Evolutionary conservation across 2,113 vertebrate genomes (phyloP).

Genomic region (Lepisosteus osseus): DNA sequence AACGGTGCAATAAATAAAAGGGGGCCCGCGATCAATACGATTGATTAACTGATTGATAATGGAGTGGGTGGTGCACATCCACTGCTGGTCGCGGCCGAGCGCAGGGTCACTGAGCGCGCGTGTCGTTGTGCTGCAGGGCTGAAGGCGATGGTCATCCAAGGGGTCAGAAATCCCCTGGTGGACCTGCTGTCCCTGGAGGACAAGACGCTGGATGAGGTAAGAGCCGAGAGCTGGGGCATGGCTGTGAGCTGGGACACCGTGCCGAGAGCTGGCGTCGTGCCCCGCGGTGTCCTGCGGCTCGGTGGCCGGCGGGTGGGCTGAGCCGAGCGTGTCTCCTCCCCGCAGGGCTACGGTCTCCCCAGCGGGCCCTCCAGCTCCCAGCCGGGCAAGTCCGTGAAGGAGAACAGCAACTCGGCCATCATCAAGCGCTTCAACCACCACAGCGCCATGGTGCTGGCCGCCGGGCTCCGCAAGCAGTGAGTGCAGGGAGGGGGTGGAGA

Average conservation of each 20-base stretch:
- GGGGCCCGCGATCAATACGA: too few species aligned
- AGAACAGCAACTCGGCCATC: slow-evolving; percentile 93
- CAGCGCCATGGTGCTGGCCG: slow-evolving; percentile 97
- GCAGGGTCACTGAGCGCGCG: background rate
- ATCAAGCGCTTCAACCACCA: slow-evolving; percentile 98
- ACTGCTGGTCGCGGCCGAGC: too few species aligned
- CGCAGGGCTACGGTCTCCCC: slow-evolving; percentile 83
- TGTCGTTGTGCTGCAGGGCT: slow-evolving; percentile 67
- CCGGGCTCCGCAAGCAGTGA: slow-evolving; percentile 89
- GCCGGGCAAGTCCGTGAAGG: slow-evolving; percentile 77
- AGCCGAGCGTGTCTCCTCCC: slow-evolving; percentile 14
- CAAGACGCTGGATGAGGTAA: slow-evolving; percentile 93
- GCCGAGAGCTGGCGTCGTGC: too few species aligned
- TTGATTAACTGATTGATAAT: too few species aligned
- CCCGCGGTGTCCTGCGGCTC: too few species aligned
- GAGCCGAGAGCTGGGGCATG: slow-evolving; percentile 9
- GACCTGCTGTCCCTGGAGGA: slow-evolving; percentile 90
- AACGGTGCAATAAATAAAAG: too few species aligned
- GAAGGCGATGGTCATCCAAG: slow-evolving; percentile 90
- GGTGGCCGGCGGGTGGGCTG: too few species aligned
- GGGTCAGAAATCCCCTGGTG: slow-evolving; percentile 93
- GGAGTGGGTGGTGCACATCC: too few species aligned
- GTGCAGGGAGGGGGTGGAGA: slow-evolving; percentile 22
- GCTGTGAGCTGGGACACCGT: too few species aligned
- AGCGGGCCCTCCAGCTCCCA: slow-evolving; percentile 77